Evolutionary conservation across 2,113 vertebrate genomes (phyloP).

Genomic region (Phyllostomus hastatus): DNA sequence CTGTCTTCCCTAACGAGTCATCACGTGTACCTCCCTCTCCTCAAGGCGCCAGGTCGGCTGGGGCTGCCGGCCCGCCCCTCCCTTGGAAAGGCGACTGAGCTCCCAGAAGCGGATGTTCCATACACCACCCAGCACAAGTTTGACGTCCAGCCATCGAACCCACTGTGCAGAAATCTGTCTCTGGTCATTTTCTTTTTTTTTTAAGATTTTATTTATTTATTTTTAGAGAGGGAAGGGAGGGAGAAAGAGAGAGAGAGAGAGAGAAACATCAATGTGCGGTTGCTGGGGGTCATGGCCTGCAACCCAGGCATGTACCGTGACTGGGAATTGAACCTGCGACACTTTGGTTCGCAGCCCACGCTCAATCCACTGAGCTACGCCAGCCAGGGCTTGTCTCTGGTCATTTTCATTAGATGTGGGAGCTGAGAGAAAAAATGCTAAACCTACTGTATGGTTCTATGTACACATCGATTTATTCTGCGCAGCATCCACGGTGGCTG

Average conservation of each 20-base stretch:
- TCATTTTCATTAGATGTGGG: background rate
- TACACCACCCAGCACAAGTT: fast-evolving
- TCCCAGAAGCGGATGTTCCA: background rate
- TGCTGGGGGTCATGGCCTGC: too few species aligned
- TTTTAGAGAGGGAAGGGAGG: too few species aligned
- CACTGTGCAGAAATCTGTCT: fast-evolving
- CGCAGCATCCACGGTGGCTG: background rate
- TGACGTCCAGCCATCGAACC: fast-evolving
- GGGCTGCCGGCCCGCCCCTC: background rate
- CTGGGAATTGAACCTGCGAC: too few species aligned
- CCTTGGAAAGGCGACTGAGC: background rate
- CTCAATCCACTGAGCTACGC: too few species aligned
- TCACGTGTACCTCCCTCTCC: fast-evolving
- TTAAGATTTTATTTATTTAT: too few species aligned
- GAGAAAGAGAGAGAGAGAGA: too few species aligned
- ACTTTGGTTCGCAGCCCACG: too few species aligned
- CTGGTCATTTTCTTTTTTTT: background rate
- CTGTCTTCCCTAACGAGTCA: background rate
- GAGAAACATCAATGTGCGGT: too few species aligned
- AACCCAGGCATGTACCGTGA: too few species aligned
- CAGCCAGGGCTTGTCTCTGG: too few species aligned
- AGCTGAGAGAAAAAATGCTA: background rate
- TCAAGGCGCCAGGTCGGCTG: background rate
- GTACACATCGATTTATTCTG: background rate
- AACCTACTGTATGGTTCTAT: background rate